Base-by-base conservation (phyloP, 1,140 invertebrate genomes). In the Linepithema humile region DNA sequence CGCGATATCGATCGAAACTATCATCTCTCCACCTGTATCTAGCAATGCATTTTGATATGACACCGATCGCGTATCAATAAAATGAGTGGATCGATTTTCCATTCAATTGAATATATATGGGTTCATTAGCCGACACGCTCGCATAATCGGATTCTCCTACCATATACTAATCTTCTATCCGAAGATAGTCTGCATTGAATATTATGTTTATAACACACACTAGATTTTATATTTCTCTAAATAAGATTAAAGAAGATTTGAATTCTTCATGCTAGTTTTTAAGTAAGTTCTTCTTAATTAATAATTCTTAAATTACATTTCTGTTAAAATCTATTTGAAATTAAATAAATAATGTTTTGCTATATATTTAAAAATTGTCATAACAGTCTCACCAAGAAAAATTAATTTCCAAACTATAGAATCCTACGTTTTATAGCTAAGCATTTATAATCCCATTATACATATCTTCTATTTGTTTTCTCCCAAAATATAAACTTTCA, bases 31-130 rank as follows among this genome's bases (percentile, higher is more conserved):
- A 9, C 10, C 7, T 10, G 12, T 32, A 7, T 67, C n/a, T 45
- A 20, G 20, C n/a, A 4, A 50, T 40, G 10, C 48, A 48, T n/a
- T 3, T 9, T 26, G 40, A 65, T 60, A 9, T 40, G 12, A 75
- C 12, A 64, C 15, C 7, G n/a, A 10, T 2, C 15, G 7, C 5
- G 6, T 77, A 67, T 78, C 62, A 78, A 67, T 53, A 78, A 67
- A n/a, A 78, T 78, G 5, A 23, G 1, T 50, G 0, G 48, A 55
- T 78, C 62, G 3, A 69, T 57, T 53, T 53, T 29, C 38, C 29
- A n/a, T 48, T 38, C 23, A 69, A 50, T 78, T 55, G 48, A 67
- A 53, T 67, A 65, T n/a, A 53, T 65, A 40, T 65, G 53, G 17
- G 9, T 53, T 67, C 48, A 78, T 53, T 29, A 74, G 5, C 15